Conservation (phyloP, 2,797 vertebrate species). For the Potorous gilbertii region DNA sequence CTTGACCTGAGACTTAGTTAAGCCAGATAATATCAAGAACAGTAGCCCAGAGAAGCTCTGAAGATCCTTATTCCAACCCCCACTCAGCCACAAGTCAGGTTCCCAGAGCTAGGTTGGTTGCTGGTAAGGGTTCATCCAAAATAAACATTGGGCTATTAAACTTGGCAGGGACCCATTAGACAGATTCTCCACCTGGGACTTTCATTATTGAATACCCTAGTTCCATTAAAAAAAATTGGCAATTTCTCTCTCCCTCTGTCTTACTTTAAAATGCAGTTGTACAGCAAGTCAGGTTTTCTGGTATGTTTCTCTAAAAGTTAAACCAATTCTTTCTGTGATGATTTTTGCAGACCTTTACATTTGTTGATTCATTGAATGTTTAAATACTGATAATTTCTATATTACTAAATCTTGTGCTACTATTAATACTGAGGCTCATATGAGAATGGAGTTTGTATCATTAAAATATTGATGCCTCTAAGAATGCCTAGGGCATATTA, state of each 20-base stretch:
- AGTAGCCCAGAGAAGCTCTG: not conserved
- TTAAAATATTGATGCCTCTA: not conserved
- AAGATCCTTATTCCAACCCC: not conserved
- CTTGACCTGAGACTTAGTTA: not conserved
- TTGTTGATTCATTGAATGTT: not conserved
- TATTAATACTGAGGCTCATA: not conserved
- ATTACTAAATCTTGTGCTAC: not conserved
- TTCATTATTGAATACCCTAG: not conserved
- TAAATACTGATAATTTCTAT: not conserved
- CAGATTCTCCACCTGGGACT: conserved; percentile 6
- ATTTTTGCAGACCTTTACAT: not conserved
- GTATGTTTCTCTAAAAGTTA: not conserved
- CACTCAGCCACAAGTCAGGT: not conserved
- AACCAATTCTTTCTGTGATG: not conserved
- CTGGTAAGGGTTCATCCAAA: not conserved
- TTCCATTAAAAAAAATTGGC: not conserved
- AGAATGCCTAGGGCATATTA: not conserved
- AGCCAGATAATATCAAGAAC: not conserved
- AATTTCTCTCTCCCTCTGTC: not conserved
- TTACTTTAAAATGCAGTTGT: not conserved
- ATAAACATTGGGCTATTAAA: not conserved
- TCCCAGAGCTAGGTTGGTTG: not conserved
- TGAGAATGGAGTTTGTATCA: not conserved
- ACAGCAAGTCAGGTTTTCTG: not conserved
- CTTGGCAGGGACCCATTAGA: not conserved